Conservation (phyloP, 2,113 vertebrate genomes). For the Muscicapa adusta region DNA sequence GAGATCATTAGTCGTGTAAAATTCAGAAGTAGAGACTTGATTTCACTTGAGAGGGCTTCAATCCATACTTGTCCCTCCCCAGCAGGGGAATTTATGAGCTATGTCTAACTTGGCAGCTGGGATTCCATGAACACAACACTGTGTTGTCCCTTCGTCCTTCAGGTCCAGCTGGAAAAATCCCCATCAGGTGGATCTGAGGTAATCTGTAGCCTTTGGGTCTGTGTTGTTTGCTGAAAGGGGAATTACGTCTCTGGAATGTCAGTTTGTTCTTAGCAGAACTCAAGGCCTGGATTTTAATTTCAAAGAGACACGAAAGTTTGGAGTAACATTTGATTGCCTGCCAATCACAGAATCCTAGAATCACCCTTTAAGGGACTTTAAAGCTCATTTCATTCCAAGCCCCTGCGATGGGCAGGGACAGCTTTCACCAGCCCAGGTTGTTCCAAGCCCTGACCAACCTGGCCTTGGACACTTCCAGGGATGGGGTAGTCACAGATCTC, state of each 20-base stretch:
- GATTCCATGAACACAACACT: accelerated
- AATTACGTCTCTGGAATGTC: accelerated
- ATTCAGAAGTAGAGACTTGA: not conserved
- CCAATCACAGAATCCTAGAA: not conserved
- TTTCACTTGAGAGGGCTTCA: not conserved
- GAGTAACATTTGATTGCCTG: not conserved
- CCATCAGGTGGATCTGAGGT: accelerated
- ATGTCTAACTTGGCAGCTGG: accelerated
- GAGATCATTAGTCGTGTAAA: not conserved
- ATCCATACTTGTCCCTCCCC: accelerated
- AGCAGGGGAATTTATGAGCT: not conserved
- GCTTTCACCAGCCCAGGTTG: not conserved
- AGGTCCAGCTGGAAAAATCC: not conserved
- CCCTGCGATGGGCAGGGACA: not conserved
- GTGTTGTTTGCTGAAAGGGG: not conserved
- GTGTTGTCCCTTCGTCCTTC: not conserved
- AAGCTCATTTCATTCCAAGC: not conserved
- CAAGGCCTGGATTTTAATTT: not conserved
- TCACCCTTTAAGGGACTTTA: not conserved
- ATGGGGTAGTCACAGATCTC: not conserved
- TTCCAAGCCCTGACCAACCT: not conserved
- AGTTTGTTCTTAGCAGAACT: not conserved
- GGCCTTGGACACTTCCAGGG: not conserved
- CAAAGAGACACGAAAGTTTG: accelerated
- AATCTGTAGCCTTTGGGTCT: not conserved